These are phyloP conservation scores for Seira sanloemensis DNA, from an alignment of 2,888 invertebrate species.

Conservation along the genomic window DNA sequence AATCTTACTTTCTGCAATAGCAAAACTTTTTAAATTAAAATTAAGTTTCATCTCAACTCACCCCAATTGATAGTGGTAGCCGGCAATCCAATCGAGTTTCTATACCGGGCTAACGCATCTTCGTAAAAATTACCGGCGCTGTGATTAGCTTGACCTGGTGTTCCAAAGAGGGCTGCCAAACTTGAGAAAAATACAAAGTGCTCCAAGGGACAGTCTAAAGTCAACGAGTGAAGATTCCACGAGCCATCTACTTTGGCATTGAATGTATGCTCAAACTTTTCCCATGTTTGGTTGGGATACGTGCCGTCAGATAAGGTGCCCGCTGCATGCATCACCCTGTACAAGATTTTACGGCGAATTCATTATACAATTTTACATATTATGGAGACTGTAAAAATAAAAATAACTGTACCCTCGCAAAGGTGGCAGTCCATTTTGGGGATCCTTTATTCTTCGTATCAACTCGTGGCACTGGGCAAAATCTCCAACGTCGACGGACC, in stretches of 20 bases:
- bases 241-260: slow-evolving; percentile 62
- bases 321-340: slow-evolving; percentile 66
- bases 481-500: slow-evolving; percentile 59
- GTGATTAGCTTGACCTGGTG: slow-evolving; percentile 65
- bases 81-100: slow-evolving; percentile 55
- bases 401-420: too few species aligned
- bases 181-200: slow-evolving; percentile 64
- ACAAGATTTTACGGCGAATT: too few species aligned
- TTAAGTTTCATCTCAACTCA: slow-evolving; percentile 18
- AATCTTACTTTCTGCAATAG: background rate
- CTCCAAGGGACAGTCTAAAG: slow-evolving; percentile 47
- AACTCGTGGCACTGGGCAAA: slow-evolving; percentile 34
- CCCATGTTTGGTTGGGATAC: slow-evolving; percentile 66
- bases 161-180: slow-evolving; percentile 53
- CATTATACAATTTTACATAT: too few species aligned
- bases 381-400: too few species aligned
- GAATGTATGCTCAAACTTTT: slow-evolving; percentile 53
- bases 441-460: slow-evolving; percentile 38
- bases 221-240: slow-evolving; percentile 65
- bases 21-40: slow-evolving; percentile 13
- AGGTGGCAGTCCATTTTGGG: slow-evolving; percentile 49
- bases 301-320: slow-evolving; percentile 59
- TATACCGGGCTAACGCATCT: slow-evolving; percentile 56
- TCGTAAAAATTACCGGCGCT: slow-evolving; percentile 54
- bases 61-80: slow-evolving; percentile 66